Conservation (phyloP, 1,140 invertebrate genomes). For the Cherax quadricarinatus region DNA sequence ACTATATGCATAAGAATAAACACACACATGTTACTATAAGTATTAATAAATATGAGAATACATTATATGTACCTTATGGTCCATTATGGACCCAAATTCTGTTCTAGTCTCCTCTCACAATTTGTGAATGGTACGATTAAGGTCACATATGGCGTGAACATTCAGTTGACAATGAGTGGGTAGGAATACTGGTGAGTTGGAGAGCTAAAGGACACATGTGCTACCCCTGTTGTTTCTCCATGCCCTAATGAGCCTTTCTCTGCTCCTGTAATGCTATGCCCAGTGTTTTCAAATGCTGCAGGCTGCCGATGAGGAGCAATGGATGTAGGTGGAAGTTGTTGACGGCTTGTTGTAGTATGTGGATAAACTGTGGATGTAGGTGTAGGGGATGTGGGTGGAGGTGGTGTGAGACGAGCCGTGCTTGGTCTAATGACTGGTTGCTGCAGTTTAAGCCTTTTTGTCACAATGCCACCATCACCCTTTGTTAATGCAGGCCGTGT, state of each 20-base stretch:
- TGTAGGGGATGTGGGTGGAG: background rate
- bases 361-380: background rate
- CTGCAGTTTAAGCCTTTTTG: too few species aligned
- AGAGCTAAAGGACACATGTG: slow-evolving; percentile 16
- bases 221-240: background rate
- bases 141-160: background rate
- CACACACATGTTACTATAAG: too few species aligned
- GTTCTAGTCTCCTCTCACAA: too few species aligned
- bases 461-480: too few species aligned
- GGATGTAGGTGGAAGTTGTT: background rate
- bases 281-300: background rate
- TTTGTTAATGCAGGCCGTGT: too few species aligned
- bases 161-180: slow-evolving; percentile 12
- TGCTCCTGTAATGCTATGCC: background rate
- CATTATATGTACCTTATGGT: too few species aligned
- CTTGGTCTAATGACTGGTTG: too few species aligned
- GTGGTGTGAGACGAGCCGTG: background rate
- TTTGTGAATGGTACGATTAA: too few species aligned
- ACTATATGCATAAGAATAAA: too few species aligned
- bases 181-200: slow-evolving; percentile 31
- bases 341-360: background rate
- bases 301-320: background rate
- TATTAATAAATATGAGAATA: too few species aligned
- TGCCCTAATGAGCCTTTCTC: background rate
- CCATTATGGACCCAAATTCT: too few species aligned